Evolutionary conservation across 2,888 invertebrate species (phyloP), one percentile per base, ranked within the genome.

Genomic region (Miltochrista miniata): DNA sequence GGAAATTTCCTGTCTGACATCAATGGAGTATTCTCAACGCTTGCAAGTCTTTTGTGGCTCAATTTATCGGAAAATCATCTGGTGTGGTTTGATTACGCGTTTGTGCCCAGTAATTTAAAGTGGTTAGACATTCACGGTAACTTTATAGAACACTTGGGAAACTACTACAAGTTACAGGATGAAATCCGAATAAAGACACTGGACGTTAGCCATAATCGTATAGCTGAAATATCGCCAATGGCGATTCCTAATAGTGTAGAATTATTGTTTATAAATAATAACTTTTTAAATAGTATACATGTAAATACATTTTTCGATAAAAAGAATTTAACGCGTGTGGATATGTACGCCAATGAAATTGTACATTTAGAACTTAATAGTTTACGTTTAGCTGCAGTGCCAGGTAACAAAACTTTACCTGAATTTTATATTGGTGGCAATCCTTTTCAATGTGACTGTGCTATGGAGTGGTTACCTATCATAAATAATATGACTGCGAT

Each of bases 371-470:
- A 97, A 68, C 85, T 97, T 68, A 96, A 96, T 74, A 95, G 97
- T 61, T 90, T 98, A 66, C 93, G 96, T 50, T 92, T 97, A 64
- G 93, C 95, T n/a, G 93, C 95, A 47, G 94, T 96, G 68, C 93
- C 95, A 13, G 92, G 91, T 42, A 95, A 95, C 68, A 95, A 95
- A 76, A 93, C 94, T 12, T 91, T 97, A 63, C 97, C 98, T 0
- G 97, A 98, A 82, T 96, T 98, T 84, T 97, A 97, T 83, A 93
- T 98, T 64, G 97, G 97, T 58, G 97, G 96, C 42, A 98, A 98
- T 86, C 98, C 98, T 11, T 97, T 98, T 87, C 95, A 96, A 72
- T 98, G 98, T 89, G 97, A 98, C 80, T 98, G 98, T 90, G 95
- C 96, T 59, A 97, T 98, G 97, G 98, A 98, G 83, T 98, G 98